A percentile compares a stretch with the other conserved stretches of the same genome.
Evolutionary conservation across 2,888 invertebrate species (phyloP).

Genomic region (Agonum fuliginosum): DNA sequence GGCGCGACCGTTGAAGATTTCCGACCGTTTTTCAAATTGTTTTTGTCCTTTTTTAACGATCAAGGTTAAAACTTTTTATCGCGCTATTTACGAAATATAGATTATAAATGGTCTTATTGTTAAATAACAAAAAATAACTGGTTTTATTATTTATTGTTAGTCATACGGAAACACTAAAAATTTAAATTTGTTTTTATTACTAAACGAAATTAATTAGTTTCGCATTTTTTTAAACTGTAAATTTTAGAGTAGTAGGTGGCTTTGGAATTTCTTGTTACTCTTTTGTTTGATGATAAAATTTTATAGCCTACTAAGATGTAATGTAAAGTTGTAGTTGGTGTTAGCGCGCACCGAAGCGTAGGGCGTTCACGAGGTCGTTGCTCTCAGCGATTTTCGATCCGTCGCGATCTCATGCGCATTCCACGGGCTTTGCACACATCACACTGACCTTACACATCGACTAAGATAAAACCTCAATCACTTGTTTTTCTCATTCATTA

Average conservation of each 20-base stretch:
- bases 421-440: not conserved
- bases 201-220: too few relatives aligned
- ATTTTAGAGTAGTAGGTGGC: too few relatives aligned
- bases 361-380: slow-evolving; percentile 50
- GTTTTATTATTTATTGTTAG: not conserved
- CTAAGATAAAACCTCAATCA: slow-evolving; percentile 6
- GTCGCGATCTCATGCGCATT: slow-evolving; percentile 45
- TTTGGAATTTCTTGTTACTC: too few relatives aligned
- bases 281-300: too few relatives aligned
- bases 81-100: not conserved
- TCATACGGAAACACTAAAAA: too few relatives aligned
- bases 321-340: slow-evolving; percentile 5
- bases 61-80: slow-evolving; percentile 7
- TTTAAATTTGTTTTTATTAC: too few relatives aligned
- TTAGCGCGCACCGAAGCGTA: slow-evolving; percentile 38
- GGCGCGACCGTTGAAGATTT: slow-evolving; percentile 39
- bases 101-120: slow-evolving; percentile 1
- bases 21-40: slow-evolving; percentile 21
- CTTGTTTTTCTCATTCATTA: not conserved
- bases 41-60: slow-evolving; percentile 26
- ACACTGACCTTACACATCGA: slow-evolving; percentile 21
- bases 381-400: slow-evolving; percentile 42
- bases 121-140: not conserved
- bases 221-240: too few relatives aligned
- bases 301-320: not conserved